phyloP scores from a whole-genome alignment of 1,140 invertebrate genomes.

The Drosophila gunungcola region DNA sequence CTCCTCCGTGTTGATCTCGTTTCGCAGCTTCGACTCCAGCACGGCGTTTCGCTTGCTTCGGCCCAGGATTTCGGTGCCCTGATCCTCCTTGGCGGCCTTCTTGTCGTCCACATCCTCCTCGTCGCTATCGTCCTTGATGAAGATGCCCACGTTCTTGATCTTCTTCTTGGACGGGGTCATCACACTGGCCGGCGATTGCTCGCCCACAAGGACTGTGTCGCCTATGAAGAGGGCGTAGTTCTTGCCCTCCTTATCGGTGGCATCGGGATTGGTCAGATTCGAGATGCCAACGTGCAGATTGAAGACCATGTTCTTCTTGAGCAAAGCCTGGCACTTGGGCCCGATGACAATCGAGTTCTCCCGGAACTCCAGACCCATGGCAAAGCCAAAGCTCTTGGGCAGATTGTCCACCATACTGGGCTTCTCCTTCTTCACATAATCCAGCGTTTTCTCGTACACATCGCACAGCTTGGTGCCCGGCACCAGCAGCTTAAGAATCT shows the following conservation, averaged over 20 bases:
- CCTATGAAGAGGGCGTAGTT: conserved; percentile 97
- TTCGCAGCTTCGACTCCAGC: conserved; percentile 97
- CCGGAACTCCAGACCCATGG: conserved; percentile 99
- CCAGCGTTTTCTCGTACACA: conserved; percentile 94
- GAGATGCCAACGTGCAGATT: conserved; percentile 97
- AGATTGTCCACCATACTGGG: conserved; percentile 95
- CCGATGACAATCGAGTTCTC: conserved; percentile 97
- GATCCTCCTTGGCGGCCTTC: conserved; percentile 85
- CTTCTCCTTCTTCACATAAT: conserved; percentile 94
- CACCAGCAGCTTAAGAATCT: conserved; percentile 93
- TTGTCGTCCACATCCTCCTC: conserved; percentile 92
- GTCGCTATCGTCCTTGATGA: conserved; percentile 96
- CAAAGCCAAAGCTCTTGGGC: conserved; percentile 98
- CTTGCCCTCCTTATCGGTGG: conserved; percentile 94
- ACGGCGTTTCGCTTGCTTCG: conserved; percentile 97
- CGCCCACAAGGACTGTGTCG: conserved; percentile 97
- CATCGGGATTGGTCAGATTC: conserved; percentile 93
- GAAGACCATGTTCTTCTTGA: conserved; percentile 98
- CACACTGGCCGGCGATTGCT: conserved; percentile 92
- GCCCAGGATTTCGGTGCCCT: conserved; percentile 88
- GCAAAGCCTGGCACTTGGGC: conserved; percentile 92
- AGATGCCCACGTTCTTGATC: conserved; percentile 98
- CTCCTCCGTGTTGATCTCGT: conserved; percentile 98
- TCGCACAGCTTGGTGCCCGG: conserved; percentile 94
- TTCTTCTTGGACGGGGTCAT: conserved; percentile 98